Conservation (phyloP, 64 coral and sea anemone species). For the Platygyra sinensis region DNA sequence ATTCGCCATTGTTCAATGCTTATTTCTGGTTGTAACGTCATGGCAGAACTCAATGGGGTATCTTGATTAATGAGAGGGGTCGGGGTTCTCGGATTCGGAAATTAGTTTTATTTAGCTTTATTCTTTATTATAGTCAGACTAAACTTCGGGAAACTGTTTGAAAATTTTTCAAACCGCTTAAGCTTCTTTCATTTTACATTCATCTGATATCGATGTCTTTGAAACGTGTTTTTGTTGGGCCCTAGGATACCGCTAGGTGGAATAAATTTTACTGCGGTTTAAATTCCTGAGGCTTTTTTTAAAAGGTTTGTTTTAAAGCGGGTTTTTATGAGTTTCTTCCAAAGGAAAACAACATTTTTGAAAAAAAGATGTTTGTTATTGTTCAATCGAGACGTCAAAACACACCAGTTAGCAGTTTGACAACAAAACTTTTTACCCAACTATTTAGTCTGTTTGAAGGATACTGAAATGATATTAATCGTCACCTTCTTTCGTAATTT, state of each 20-base stretch:
- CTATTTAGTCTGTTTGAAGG: no score
- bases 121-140: background rate
- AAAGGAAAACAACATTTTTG: no score
- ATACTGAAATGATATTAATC: no score
- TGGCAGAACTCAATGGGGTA: background rate
- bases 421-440: no score
- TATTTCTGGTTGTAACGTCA: conserved; percentile 4
- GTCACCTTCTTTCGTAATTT: no score
- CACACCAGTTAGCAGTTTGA: no score
- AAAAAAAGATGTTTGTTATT: no score
- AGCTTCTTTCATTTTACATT: background rate
- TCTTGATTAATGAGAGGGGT: background rate
- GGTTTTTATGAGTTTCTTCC: background rate
- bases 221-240: background rate
- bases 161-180: background rate
- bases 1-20: background rate
- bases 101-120: background rate
- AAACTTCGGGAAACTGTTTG: background rate
- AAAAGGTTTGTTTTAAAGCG: background rate
- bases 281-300: background rate
- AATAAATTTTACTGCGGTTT: conserved; percentile 13
- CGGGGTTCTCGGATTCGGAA: background rate
- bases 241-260: no score
- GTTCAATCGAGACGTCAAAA: no score
- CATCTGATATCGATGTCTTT: background rate